Evolutionary conservation across 2,113 vertebrate species (phyloP).

Genomic region (Dascyllus trimaculatus): DNA sequence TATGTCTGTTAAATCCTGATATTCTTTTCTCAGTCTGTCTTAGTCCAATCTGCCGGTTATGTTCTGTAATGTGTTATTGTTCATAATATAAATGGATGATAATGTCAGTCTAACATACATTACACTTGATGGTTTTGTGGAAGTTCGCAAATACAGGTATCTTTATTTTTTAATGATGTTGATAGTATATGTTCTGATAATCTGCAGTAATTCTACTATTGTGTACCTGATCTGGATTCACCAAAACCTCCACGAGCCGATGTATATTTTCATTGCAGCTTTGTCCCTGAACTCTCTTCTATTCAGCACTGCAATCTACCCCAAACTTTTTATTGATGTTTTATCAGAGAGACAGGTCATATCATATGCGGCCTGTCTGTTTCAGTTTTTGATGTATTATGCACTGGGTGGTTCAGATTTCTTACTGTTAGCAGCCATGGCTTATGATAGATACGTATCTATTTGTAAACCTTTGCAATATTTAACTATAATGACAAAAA

Average conservation of each 20-base stretch:
- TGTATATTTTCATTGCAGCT: conserved; percentile 63
- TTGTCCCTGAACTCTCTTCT: conserved; percentile 39
- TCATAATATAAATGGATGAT: conserved; percentile 4
- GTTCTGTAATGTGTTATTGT: too few species aligned
- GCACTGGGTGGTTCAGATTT: background rate
- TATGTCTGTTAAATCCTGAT: too few species aligned
- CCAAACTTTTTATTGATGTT: conserved; percentile 35
- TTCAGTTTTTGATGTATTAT: conserved; percentile 28
- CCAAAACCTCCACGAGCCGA: conserved; percentile 61
- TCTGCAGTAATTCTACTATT: conserved; percentile 31
- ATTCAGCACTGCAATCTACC: conserved; percentile 43
- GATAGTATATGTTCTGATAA: conserved; percentile 29
- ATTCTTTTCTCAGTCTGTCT: too few species aligned
- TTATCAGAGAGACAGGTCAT: conserved; percentile 41
- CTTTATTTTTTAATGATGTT: conserved; percentile 36
- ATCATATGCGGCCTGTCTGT: conserved; percentile 29
- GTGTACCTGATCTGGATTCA: conserved; percentile 1
- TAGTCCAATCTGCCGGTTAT: too few species aligned
- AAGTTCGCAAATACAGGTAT: conserved; percentile 11
- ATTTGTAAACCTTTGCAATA: conserved; percentile 62
- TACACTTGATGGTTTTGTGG: conserved; percentile 2
- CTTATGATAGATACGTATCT: conserved; percentile 43
- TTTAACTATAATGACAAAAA: conserved; percentile 38
- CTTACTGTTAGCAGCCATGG: conserved; percentile 30
- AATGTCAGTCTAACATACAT: conserved; percentile 23